Evolutionary conservation across 2,888 invertebrate genomes (phyloP).

Genomic region (Epinotia brunnichana): DNA sequence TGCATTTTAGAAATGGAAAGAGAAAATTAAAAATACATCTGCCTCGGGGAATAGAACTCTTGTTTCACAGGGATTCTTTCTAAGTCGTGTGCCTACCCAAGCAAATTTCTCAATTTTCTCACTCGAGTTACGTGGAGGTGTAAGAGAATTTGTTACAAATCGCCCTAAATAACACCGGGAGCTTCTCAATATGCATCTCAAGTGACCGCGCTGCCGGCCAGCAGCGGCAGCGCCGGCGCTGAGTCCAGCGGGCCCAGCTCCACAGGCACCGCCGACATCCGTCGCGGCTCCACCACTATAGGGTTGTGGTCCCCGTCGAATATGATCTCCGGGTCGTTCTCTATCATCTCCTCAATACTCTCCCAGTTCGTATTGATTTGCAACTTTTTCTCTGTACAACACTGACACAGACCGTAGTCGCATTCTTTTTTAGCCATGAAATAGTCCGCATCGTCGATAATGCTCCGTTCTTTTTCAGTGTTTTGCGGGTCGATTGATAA

Average conservation of each 20-base stretch:
- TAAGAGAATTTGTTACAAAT: constrained; percentile 64
- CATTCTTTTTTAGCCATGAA: constrained; percentile 75
- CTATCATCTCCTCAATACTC: constrained; percentile 77
- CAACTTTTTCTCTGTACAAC: constrained; percentile 65
- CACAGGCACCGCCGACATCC: constrained; percentile 46
- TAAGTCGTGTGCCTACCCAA: not conserved
- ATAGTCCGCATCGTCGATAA: constrained; percentile 72
- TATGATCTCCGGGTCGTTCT: constrained; percentile 79
- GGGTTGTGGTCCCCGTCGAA: constrained; percentile 76
- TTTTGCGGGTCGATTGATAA: constrained; percentile 68
- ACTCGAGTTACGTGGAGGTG: constrained; percentile 52
- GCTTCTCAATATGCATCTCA: constrained; percentile 60
- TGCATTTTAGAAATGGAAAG: not conserved
- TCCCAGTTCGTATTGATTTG: constrained; percentile 71
- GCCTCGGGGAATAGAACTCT: not conserved
- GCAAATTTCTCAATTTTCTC: constrained; percentile 55
- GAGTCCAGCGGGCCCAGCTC: constrained; percentile 48
- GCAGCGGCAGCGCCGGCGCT: constrained; percentile 35
- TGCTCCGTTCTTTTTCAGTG: constrained; percentile 64
- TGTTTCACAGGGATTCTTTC: not conserved
- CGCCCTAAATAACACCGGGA: constrained; percentile 63
- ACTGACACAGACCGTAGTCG: constrained; percentile 74
- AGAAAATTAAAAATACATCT: not conserved
- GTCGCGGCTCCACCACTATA: constrained; percentile 66
- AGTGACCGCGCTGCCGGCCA: constrained; percentile 50